phyloP scores from a whole-genome alignment of 2,888 invertebrate genomes.

The Lasioglossum morio region DNA sequence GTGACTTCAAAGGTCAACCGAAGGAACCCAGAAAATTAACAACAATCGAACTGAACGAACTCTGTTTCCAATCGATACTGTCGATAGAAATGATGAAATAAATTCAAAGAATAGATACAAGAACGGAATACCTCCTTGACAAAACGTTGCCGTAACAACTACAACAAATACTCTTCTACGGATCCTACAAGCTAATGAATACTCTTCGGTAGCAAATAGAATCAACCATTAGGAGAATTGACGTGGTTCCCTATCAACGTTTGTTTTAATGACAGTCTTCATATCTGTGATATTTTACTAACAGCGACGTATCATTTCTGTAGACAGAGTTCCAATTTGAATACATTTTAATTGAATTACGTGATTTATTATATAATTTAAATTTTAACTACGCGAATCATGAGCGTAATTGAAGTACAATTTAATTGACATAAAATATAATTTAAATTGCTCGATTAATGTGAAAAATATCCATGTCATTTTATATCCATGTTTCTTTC shows the following conservation, averaged over 20 bases:
- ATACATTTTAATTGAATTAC: too few relatives aligned
- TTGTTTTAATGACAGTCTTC: background rate
- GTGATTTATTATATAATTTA: too few relatives aligned
- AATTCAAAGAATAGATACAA: too few relatives aligned
- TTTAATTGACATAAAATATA: too few relatives aligned
- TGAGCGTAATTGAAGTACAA: too few relatives aligned
- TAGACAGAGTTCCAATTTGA: too few relatives aligned
- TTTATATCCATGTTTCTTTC: too few relatives aligned
- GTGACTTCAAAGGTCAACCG: background rate
- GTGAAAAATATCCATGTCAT: too few relatives aligned
- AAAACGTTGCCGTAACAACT: background rate
- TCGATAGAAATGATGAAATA: background rate
- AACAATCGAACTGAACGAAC: background rate
- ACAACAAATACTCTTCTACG: background rate
- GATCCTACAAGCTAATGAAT: background rate
- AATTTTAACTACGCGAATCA: too few relatives aligned
- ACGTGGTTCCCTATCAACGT: background rate
- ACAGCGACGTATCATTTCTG: background rate
- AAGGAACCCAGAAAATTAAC: background rate
- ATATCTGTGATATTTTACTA: background rate
- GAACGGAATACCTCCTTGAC: background rate
- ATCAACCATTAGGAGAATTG: background rate
- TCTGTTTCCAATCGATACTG: background rate
- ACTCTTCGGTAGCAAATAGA: background rate
- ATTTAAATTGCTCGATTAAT: too few relatives aligned